phyloP scores from a whole-genome alignment of 2,797 vertebrate species.

The Amazonetta brasiliensis region DNA sequence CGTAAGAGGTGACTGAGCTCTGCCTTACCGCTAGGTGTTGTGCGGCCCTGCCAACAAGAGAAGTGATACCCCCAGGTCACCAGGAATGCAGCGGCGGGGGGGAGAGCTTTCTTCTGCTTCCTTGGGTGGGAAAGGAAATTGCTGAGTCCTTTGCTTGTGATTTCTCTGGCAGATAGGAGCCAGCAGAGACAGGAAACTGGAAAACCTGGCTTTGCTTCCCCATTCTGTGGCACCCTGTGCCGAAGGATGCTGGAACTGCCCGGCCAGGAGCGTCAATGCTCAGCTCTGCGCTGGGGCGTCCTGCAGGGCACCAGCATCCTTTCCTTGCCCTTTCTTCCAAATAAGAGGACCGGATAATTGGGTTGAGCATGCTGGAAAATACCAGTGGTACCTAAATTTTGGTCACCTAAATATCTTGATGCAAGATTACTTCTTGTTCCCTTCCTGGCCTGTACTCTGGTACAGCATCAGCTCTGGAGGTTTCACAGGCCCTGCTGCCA shows the following conservation, averaged over 20 bases:
- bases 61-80: not conserved
- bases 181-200: not conserved
- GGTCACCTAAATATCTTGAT: accelerated
- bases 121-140: constrained; percentile 44
- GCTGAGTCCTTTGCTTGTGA: not conserved
- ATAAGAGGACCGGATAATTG: not conserved
- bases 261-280: accelerated
- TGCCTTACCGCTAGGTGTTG: not conserved
- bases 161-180: constrained; percentile 15
- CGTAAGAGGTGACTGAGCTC: not conserved
- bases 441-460: accelerated
- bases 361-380: not conserved
- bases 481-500: not conserved
- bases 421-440: not conserved
- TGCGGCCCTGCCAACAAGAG: not conserved
- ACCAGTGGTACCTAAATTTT: not conserved
- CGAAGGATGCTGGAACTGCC: not conserved
- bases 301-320: accelerated
- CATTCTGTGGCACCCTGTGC: accelerated
- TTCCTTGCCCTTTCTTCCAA: not conserved
- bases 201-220: not conserved
- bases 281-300: not conserved
- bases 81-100: not conserved
- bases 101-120: not conserved
- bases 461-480: not conserved